Evolutionary conservation across 1,140 invertebrate genomes (phyloP).

Genomic region (Drosophila suzukii): DNA sequence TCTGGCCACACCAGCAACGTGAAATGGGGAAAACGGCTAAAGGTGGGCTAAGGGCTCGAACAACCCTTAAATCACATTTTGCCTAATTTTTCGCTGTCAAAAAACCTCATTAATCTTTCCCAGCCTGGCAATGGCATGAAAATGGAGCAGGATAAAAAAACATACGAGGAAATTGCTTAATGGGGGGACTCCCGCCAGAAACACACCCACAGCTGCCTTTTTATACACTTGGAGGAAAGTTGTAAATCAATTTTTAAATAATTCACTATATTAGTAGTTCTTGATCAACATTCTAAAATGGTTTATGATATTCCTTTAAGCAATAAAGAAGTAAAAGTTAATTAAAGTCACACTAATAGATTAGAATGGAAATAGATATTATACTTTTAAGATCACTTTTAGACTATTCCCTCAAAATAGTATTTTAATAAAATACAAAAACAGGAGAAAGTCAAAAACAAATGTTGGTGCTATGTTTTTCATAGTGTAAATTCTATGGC

Average conservation of each 20-base stretch:
- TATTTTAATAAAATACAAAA: no score
- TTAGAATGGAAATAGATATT: no score
- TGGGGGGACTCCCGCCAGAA: slow-evolving; percentile 49
- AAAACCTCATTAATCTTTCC: slow-evolving; percentile 81
- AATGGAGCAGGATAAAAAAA: slow-evolving; percentile 78
- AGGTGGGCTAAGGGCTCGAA: slow-evolving; percentile 33
- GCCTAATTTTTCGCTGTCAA: slow-evolving; percentile 83
- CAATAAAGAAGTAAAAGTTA: no score
- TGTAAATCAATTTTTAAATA: neutral
- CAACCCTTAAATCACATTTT: slow-evolving; percentile 83
- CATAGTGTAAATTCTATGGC: neutral
- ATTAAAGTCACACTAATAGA: no score
- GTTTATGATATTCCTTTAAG: no score
- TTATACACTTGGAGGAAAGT: slow-evolving; percentile 7
- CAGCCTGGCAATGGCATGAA: slow-evolving; percentile 76
- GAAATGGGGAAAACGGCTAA: slow-evolving; percentile 41
- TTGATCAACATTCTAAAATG: neutral
- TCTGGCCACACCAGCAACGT: slow-evolving; percentile 60
- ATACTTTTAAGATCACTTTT: no score
- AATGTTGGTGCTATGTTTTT: neutral
- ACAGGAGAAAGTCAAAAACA: no score
- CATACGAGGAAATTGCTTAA: slow-evolving; percentile 80
- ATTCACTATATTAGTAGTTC: neutral
- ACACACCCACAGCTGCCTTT: slow-evolving; percentile 43
- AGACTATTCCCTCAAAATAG: no score